Evolutionary conservation across 2,797 vertebrate species (phyloP), one percentile per base, ranked within the genome.

Genomic region (Capromys pilorides): DNA sequence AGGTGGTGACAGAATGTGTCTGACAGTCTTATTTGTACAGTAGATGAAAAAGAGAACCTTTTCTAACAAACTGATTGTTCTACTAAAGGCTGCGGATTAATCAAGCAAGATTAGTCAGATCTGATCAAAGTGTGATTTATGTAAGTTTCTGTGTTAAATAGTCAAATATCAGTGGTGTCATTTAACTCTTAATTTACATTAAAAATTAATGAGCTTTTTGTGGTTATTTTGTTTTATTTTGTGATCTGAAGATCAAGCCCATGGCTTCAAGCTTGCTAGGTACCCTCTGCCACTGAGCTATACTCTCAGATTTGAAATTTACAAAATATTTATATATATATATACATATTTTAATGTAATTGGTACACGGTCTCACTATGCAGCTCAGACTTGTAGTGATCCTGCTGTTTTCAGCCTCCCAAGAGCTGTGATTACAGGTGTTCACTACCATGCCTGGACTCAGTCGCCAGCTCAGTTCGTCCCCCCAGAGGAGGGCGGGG

Each of bases 31-130:
- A 88, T 18, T 83, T 71, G 6, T 16, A 26, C 69, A 73, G 24
- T 75, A 33, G 90, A 7, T 67, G 66, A 81, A 87, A 78, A 94
- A 92, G 94, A n/a, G 11, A 16, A 2, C 54, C 39, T 86, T 94
- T 93, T 82, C n/a, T 81, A 61, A 36, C 18, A 57, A 0, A 0
- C 33, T 10, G n/a, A 54, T 39, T 36, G 11, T 75, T 81, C 14
- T 28, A 2, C 41, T 51, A 51, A 66, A 71, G 45, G n/a, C 10
- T 21, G 24, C 41, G 49, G n/a, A 19, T n/a, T n/a, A n/a, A n/a
- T n/a, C 31, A 26, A 85, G 51, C 26, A 9, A 41, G 54, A 51
- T 31, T 22, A 49, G 36, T 88, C 69, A 62, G 10, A 39, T 84
- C 22, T 79, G 33, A 59, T 61, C 13, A 49, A 26, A 9, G 13